A percentile compares a stretch with the other conserved stretches of the same genome.
phyloP scores from a whole-genome alignment of 2,113 vertebrate species.

The Edolisoma coerulescens region DNA sequence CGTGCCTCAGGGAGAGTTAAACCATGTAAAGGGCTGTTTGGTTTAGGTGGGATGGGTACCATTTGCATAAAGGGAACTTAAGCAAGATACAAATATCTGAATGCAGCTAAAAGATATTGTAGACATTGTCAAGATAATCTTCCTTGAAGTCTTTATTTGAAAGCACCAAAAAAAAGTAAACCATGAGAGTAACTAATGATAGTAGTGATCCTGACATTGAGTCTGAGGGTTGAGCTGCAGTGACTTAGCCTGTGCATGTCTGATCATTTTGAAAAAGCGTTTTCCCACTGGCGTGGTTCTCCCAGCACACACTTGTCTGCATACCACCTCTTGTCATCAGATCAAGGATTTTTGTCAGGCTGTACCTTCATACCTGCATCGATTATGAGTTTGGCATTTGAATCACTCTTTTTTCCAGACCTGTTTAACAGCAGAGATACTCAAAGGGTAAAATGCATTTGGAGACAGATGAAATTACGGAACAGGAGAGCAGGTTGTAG shows the following conservation, averaged over 20 bases:
- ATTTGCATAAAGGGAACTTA: not conserved
- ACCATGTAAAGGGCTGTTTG: not conserved
- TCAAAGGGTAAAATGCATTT: not conserved
- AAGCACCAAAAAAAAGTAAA: not conserved
- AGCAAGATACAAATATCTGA: not conserved
- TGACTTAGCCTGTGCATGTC: not conserved
- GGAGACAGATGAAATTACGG: rapidly evolving
- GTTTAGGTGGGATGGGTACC: not conserved
- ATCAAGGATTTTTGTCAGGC: not conserved
- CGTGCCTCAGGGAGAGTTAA: not conserved
- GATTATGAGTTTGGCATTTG: not conserved
- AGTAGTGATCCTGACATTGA: not conserved
- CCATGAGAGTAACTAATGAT: not conserved
- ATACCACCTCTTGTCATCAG: not conserved
- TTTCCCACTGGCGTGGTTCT: not conserved
- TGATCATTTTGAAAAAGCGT: not conserved
- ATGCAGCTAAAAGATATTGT: not conserved
- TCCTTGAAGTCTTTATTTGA: not conserved
- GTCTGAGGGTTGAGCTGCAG: rapidly evolving
- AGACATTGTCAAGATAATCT: not conserved
- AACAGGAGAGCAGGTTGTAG: not conserved
- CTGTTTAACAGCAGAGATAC: not conserved
- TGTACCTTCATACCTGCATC: not conserved
- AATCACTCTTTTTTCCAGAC: not conserved
- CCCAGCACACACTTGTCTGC: not conserved